phyloP scores from a whole-genome alignment of 2,888 invertebrate species.

The Steinernema scapterisci region DNA sequence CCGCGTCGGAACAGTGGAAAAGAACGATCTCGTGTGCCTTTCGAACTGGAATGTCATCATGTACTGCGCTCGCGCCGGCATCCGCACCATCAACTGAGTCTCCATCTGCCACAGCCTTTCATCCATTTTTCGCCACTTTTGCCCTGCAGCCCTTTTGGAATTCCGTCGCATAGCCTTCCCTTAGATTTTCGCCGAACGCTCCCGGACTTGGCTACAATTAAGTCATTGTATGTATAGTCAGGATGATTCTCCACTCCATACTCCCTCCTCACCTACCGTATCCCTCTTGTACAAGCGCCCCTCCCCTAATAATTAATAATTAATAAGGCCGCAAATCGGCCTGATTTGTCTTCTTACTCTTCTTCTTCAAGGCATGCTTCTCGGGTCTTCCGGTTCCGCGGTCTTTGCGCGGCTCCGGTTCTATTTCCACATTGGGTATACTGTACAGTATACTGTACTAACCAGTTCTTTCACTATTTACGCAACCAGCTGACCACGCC shows the following conservation, averaged over 20 bases:
- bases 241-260: conserved; percentile 21
- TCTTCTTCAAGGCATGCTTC: conserved; percentile 32
- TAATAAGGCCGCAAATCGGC: background rate
- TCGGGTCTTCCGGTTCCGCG: conserved; percentile 8
- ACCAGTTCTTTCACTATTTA: conserved; percentile 28
- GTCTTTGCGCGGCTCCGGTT: background rate
- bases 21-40: conserved; percentile 61
- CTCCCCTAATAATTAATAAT: conserved; percentile 31
- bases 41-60: conserved; percentile 65
- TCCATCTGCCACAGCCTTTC: background rate
- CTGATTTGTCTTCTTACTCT: background rate
- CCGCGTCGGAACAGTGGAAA: conserved; percentile 54
- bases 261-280: conserved; percentile 10
- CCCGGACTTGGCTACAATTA: conserved; percentile 4
- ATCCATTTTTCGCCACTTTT: background rate
- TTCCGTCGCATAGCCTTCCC: conserved; percentile 26
- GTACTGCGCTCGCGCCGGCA: conserved; percentile 63
- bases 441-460: conserved; percentile 31
- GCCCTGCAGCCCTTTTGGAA: background rate
- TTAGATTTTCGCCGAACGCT: background rate
- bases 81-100: conserved; percentile 58
- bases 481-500: conserved; percentile 30
- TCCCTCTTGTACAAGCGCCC: conserved; percentile 24
- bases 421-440: conserved; percentile 26
- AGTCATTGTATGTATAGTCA: conserved; percentile 31